Evolutionary conservation across 2,113 vertebrate species (phyloP).

Genomic region (Propithecus coquereli): DNA sequence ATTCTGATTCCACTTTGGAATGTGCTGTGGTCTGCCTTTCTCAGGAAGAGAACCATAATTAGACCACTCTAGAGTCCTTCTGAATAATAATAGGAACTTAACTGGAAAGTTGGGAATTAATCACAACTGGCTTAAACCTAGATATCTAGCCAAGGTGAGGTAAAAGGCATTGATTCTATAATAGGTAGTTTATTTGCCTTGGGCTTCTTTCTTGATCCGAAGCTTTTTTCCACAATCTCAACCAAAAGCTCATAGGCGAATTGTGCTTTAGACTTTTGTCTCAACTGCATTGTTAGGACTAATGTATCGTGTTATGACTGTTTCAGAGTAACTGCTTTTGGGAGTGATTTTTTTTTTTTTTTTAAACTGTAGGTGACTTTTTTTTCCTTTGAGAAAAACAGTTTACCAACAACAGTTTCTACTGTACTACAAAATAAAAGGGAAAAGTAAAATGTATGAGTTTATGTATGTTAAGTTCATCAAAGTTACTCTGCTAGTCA

Average conservation of each 20-base stretch:
- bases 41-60: not conserved
- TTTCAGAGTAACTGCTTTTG: conserved; percentile 16
- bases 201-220: not conserved
- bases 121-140: not conserved
- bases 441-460: not conserved
- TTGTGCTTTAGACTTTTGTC: not conserved
- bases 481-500: not conserved
- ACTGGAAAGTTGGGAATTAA: not conserved
- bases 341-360: not conserved
- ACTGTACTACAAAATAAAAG: not conserved
- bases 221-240: not conserved
- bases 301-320: not conserved
- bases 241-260: not conserved
- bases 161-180: not conserved
- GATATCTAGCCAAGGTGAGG: not conserved
- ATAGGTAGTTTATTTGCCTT: not conserved
- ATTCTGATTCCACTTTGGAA: not conserved
- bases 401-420: not conserved
- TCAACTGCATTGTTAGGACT: not conserved
- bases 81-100: not conserved
- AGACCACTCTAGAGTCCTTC: not conserved
- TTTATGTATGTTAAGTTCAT: not conserved
- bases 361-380: not conserved
- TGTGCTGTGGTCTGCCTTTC: not conserved
- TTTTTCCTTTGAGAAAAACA: not conserved